Evolutionary conservation across 2,113 vertebrate genomes (phyloP).

Genomic region (Nettapus auritus): DNA sequence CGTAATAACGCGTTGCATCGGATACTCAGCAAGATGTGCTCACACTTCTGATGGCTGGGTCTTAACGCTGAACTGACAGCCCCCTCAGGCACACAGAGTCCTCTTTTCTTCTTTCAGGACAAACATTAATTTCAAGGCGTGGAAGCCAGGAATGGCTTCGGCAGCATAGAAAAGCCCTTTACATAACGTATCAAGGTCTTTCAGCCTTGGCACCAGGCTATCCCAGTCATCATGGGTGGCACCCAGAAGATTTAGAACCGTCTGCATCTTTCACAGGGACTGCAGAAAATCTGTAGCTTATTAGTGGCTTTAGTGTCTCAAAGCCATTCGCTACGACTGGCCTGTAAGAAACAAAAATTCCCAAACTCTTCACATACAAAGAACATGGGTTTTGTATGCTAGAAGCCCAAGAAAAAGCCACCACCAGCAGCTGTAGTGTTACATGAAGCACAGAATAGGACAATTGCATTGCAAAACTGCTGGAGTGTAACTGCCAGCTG

Average conservation of each 20-base stretch:
- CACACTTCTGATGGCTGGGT: neutral
- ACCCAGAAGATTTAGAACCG: neutral
- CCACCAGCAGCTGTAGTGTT: neutral
- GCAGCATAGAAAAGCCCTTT: neutral
- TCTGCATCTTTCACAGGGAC: neutral
- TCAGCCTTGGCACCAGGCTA: neutral
- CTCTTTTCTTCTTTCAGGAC: neutral
- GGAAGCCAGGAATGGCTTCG: neutral
- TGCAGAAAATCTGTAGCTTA: neutral
- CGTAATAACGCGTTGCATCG: rapidly evolving
- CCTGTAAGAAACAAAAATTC: neutral
- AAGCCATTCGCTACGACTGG: neutral
- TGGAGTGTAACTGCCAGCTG: neutral
- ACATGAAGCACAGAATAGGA: neutral
- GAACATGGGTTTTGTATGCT: neutral
- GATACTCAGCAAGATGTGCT: neutral
- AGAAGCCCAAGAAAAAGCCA: neutral
- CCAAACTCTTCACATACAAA: neutral
- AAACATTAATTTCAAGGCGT: neutral
- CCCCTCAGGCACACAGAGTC: neutral
- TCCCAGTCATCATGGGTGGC: neutral
- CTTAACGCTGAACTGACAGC: neutral
- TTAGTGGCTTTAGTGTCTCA: neutral
- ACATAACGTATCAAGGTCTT: neutral
- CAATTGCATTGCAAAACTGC: neutral